Conservation (phyloP, 2,888 invertebrate species). For the Callosobruchus maculatus region DNA sequence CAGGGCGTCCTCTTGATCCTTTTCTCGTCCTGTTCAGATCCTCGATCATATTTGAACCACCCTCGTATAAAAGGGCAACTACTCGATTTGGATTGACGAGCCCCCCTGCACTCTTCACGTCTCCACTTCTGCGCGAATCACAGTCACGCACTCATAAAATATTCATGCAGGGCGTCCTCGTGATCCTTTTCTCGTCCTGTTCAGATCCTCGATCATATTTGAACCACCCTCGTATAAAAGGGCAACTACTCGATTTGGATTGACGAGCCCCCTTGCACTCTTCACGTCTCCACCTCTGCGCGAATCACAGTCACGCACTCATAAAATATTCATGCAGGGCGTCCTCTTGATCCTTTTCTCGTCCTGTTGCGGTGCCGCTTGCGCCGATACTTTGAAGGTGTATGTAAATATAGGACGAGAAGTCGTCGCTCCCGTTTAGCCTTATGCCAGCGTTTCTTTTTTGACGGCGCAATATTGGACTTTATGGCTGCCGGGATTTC, state of each 20-base stretch:
- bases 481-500: not conserved
- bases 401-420: not conserved
- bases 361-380: not conserved
- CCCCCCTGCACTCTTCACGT: no score
- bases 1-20: no score
- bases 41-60: no score
- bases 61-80: no score
- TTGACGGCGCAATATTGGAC: not conserved
- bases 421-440: not conserved
- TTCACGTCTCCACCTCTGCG: not conserved
- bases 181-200: no score
- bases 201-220: no score
- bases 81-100: no score
- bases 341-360: not conserved
- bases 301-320: not conserved
- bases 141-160: no score
- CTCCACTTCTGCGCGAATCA: no score
- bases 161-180: no score
- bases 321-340: not conserved
- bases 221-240: no score
- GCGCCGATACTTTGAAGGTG: not conserved
- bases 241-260: not conserved
- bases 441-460: not conserved
- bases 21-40: no score
- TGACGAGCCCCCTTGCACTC: not conserved